Base-by-base conservation (phyloP, 1,140 invertebrate species). In the Manduca sexta region DNA sequence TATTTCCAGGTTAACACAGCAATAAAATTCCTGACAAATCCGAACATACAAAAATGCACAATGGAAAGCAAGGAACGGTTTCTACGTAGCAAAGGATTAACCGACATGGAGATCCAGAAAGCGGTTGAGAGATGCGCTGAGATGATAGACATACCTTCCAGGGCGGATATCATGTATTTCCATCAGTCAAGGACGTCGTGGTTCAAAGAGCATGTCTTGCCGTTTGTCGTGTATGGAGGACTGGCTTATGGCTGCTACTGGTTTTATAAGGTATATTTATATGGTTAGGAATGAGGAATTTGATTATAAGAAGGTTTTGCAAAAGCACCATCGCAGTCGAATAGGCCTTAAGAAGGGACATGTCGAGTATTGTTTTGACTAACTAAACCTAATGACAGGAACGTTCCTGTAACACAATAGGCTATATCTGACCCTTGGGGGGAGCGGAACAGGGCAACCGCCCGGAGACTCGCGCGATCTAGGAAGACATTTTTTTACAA, bases 1-100 rank as follows among this genome's bases (percentile, higher is more conserved):
- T 47, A 39, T 44, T 71, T 64, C 70, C 76, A 94, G 94, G 90
- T 97, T 45, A 90, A 89, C 48, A 95, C 94, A 17, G 95, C 95
- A 26, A 91, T 96, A 7, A 94, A 93, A 64, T 97, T 97, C 86
- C 79, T 97, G 29, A 90, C 92, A 75, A 95, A 96, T 86, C 93
- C 93, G 21, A 94, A 92, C 76, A 93, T 97, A 2, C 88, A 89
- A 34, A 80, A 88, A 45, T 94, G 92, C 71, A 91, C 94, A 0
- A 64, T 93, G 29, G 87, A 89, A 39, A 91, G 94, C 62, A 95
- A 94, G 69, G 91, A 93, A 70, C 88, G 91, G 55, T 97, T 97
- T 86, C 84, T 97, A 3, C 88, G 90, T 59, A 90, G 89, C 52
- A 96, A 96, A 87, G 95, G 95, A 45, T 80, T 95, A 1, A 92